Evolutionary conservation across 2,888 invertebrate species (phyloP), one percentile per base, ranked within the genome.

Genomic region (Glaucopsyche alexis): DNA sequence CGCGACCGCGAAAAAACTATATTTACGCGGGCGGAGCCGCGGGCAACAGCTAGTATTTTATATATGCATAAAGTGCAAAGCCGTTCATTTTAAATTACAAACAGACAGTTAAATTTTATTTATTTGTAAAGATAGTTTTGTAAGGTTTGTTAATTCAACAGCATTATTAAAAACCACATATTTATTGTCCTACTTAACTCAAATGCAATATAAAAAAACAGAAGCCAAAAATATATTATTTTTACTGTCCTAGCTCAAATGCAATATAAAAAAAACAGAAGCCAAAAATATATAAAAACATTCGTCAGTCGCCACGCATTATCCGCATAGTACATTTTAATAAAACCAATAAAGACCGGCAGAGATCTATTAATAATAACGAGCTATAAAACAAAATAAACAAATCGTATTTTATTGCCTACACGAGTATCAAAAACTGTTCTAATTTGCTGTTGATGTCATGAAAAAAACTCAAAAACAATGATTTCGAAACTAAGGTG

Each of bases 381-480:
- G 74, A 77, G 74, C 75, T 74, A 81, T 82, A 84, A 83, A 84
- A 82, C 76, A 84, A 85, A 87, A 86, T 83, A 88, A 90, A 87
- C 88, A 90, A 89, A 87, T 86, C 85, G 66, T 80, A 79, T 84
- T 88, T 88, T 87, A 90, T 86, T 85, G 81, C 85, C 82, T 82
- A 85, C 88, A 87, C 85, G 87, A 86, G 86, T 83, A 77, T 85
- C 80, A 85, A 88, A 89, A 87, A 86, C 83, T 87, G 87, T 80
- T 87, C 87, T 84, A 89, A 89, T 89, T 90, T 88, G 87, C 85
- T 82, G 84, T 81, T 87, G 87, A 88, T 86, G 86, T 86, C 87
- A 87, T 85, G 84, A 75, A 77, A 77, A 76, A 67, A 65, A 69
- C 49, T 65, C 50, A 19, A 72, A 45, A 13, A 19, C 42, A 42